A percentile compares a stretch with the other conserved stretches of the same genome.
phyloP scores from a whole-genome alignment of 1,140 invertebrate species.

The Brachionus koreanus region DNA sequence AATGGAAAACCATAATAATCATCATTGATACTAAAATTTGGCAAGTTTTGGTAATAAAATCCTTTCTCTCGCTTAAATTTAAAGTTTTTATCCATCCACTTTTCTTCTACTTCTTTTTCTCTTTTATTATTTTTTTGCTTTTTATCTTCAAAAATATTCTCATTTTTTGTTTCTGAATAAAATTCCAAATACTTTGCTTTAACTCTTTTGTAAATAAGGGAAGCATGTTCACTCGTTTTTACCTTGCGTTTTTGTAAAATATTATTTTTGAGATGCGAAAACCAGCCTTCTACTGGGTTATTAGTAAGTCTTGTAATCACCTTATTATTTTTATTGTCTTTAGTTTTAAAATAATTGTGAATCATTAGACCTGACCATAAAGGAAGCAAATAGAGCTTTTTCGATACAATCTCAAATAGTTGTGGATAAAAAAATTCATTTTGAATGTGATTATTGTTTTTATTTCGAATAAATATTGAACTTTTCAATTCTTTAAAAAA shows the following conservation, averaged over 20 bases:
- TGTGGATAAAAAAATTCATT: background rate
- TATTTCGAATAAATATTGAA: background rate
- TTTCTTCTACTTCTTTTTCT: background rate
- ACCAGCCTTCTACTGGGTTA: background rate
- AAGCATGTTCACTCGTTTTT: background rate
- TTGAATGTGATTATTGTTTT: background rate
- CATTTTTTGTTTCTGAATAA: background rate
- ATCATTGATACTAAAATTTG: background rate
- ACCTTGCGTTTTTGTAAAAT: background rate
- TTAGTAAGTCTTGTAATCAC: background rate
- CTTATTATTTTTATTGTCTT: background rate
- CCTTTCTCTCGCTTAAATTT: background rate
- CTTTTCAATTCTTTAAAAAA: background rate
- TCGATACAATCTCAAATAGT: background rate
- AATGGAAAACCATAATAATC: background rate
- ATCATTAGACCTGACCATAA: background rate
- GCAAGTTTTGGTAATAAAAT: background rate
- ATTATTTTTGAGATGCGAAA: background rate
- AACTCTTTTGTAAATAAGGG: background rate
- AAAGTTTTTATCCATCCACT: background rate
- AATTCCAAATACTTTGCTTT: background rate
- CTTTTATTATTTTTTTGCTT: background rate
- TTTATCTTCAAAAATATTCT: background rate
- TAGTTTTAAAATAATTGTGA: background rate
- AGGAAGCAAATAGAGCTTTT: background rate